Evolutionary conservation across 2,888 invertebrate genomes (phyloP), one percentile per base, ranked within the genome.

Genomic region (Philaethria dido): DNA sequence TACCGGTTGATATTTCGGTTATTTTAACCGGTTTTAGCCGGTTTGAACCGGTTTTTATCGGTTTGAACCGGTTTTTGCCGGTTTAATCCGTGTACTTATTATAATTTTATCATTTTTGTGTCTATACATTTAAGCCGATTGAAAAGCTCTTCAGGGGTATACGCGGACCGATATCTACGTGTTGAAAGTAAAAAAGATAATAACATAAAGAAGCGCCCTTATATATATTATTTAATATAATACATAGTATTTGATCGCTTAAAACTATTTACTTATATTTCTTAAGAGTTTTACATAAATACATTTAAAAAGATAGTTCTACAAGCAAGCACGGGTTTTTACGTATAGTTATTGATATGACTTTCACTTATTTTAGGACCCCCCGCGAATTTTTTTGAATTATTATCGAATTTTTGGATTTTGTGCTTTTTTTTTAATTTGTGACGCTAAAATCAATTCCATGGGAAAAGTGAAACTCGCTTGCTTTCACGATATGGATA

Each of bases 281-380:
- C 87, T 86, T 89, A 88, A 81, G 83, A 89, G 88, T 73, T 83
- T 72, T 84, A 88, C 88, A 88, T 88, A 88, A 87, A 86, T 87
- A 87, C 86, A 85, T 72, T 77, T 83, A 42, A 48, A n/a, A 64
- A 64, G 47, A 57, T 54, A 54, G 64, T 22, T 42, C 64, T 39
- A 45, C 57, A 29, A 88, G 88, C 88, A 87, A 87, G 88, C 88
- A 84, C 80, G 80, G 78, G 75, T 75, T 75, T n/a, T 89, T 92
- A 92, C 92, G 92, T 92, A 91, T 92, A 89, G 89, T 88, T 55
- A 84, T 89, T 92, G 92, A 92, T 92, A 92, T 92, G 92, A 92
- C 90, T 85, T 60, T 25, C 74, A 77, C 76, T 75, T 78, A 75
- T 66, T 66, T 66, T 70, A 71, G 66, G 55, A 80, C 80, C 84